Evolutionary conservation across 2,888 invertebrate genomes (phyloP).

Genomic region (Steinernema scapterisci): DNA sequence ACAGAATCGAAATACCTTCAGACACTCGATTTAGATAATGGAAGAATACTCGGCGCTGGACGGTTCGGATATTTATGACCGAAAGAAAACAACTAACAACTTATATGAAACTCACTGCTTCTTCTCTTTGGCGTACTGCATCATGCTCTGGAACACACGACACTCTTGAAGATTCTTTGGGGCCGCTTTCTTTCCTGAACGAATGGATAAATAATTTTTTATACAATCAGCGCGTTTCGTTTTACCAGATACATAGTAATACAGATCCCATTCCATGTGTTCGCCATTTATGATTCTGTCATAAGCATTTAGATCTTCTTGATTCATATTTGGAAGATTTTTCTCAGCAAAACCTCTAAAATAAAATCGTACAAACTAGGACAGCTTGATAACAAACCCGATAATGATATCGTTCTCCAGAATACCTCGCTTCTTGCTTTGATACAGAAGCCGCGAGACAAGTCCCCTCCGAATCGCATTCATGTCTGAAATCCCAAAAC

Average conservation of each 20-base stretch:
- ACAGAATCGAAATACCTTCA: too few relatives aligned
- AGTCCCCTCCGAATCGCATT: too few relatives aligned
- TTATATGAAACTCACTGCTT: not conserved
- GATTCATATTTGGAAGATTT: constrained; percentile 50
- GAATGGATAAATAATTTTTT: constrained; percentile 4
- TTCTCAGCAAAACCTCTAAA: constrained; percentile 66
- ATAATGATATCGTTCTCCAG: constrained; percentile 66
- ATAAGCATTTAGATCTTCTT: constrained; percentile 53
- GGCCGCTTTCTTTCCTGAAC: constrained; percentile 44
- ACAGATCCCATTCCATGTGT: constrained; percentile 67
- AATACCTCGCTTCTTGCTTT: constrained; percentile 67
- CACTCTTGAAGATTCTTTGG: constrained; percentile 34
- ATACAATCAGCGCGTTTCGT: too few relatives aligned
- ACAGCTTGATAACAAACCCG: too few relatives aligned
- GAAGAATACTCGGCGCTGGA: constrained; percentile 13
- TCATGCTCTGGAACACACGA: not conserved
- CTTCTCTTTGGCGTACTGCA: not conserved
- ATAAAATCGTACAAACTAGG: too few relatives aligned
- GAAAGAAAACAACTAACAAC: not conserved
- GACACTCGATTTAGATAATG: constrained; percentile 2
- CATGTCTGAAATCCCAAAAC: too few relatives aligned
- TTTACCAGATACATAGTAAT: constrained; percentile 62
- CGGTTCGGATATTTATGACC: not conserved
- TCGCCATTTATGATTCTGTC: constrained; percentile 66
- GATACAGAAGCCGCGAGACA: constrained; percentile 55